These are phyloP conservation scores for Xyrichtys novacula DNA, from an alignment of 2,797 vertebrate species.

Conservation along the genomic window DNA sequence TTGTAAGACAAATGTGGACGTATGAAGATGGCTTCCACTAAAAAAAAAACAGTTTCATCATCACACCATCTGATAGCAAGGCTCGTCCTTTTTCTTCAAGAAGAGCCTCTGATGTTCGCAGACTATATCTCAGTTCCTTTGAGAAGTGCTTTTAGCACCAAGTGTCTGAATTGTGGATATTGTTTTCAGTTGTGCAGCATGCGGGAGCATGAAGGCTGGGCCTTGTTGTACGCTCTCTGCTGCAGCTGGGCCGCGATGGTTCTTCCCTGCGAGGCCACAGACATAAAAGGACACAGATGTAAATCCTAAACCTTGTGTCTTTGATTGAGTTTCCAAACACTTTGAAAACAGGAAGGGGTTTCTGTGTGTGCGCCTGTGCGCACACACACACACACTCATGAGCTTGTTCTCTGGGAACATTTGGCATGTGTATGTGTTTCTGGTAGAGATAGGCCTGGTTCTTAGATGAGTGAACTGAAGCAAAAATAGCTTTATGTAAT, in stretches of 20 bases:
- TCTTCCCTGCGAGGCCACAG: slow-evolving; percentile 81
- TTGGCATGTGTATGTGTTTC: slow-evolving; percentile 66
- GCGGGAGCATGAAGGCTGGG: slow-evolving; percentile 73
- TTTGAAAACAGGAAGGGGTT: slow-evolving; percentile 83
- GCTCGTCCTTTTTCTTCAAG: slow-evolving; percentile 62
- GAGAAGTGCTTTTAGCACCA: slow-evolving; percentile 73
- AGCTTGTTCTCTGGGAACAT: slow-evolving; percentile 61
- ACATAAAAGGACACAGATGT: slow-evolving; percentile 86
- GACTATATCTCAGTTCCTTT: slow-evolving; percentile 69
- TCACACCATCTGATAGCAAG: slow-evolving; percentile 52
- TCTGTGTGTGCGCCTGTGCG: slow-evolving; percentile 56
- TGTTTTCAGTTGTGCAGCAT: slow-evolving; percentile 77
- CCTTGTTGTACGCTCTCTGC: slow-evolving; percentile 75
- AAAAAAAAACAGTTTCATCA: slow-evolving; percentile 13
- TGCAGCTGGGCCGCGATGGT: slow-evolving; percentile 80
- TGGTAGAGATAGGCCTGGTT: slow-evolving; percentile 50
- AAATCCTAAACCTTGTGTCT: slow-evolving; percentile 84
- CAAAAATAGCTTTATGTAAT: slow-evolving; percentile 35
- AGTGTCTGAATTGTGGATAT: slow-evolving; percentile 77
- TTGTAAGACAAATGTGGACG: slow-evolving; percentile 46
- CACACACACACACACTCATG: slow-evolving; percentile 52
- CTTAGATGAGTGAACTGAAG: slow-evolving; percentile 39
- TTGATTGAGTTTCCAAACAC: slow-evolving; percentile 82
- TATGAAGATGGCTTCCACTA: slow-evolving; percentile 16
- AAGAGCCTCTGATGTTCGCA: slow-evolving; percentile 69